Evolutionary conservation across 2,113 vertebrate species (phyloP).

Genomic region (Lichenostomus cassidix): DNA sequence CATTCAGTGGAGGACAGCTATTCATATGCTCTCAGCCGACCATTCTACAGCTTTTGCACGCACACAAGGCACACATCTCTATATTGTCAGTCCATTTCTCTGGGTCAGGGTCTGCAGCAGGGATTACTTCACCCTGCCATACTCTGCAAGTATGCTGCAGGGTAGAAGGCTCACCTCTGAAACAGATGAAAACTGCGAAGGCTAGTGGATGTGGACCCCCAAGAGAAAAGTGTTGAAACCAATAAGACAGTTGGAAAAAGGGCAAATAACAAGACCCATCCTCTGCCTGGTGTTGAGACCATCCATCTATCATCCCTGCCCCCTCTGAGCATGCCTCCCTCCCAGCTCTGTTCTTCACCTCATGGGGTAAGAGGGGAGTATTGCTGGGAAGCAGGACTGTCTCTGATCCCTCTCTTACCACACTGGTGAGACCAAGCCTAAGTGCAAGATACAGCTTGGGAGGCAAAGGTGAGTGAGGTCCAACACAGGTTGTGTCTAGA

Average conservation of each 20-base stretch:
- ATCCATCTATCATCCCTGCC: background rate
- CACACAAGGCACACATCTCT: background rate
- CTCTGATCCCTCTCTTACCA: background rate
- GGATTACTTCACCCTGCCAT: background rate
- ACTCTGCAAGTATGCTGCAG: background rate
- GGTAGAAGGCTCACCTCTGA: background rate
- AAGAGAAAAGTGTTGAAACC: background rate
- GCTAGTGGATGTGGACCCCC: background rate
- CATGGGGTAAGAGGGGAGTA: background rate
- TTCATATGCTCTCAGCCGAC: too few relatives aligned
- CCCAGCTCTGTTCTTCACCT: background rate
- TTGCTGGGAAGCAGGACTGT: background rate
- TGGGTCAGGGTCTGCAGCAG: background rate
- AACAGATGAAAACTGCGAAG: background rate
- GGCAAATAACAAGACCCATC: background rate
- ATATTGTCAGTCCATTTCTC: background rate
- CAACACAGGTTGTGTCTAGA: background rate
- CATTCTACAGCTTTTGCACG: background rate
- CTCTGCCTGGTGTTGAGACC: background rate
- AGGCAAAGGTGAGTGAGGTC: background rate
- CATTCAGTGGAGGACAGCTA: background rate
- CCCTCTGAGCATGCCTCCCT: too few relatives aligned
- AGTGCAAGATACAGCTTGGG: background rate
- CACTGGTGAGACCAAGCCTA: background rate
- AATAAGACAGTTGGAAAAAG: background rate